Conservation (phyloP, 2,888 invertebrate genomes). For the Lamellibrachia satsuma region DNA sequence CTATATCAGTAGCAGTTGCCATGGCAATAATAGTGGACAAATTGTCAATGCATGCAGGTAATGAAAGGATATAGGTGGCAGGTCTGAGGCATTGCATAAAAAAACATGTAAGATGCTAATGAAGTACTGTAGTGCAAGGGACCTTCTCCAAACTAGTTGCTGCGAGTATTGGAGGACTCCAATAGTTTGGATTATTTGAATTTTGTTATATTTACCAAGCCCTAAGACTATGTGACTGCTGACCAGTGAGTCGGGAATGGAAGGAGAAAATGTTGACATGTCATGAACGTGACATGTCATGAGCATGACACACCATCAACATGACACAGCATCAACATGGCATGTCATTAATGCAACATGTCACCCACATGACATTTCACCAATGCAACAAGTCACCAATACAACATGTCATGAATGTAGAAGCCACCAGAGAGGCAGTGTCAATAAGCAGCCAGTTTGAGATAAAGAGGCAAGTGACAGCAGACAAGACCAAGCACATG, state of each 20-base stretch:
- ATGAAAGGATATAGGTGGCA: not conserved
- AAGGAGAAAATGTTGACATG: not conserved
- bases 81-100: not conserved
- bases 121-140: not conserved
- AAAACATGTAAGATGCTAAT: not conserved
- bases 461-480: not conserved
- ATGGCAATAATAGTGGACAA: not conserved
- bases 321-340: too few relatives aligned
- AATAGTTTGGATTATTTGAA: too few relatives aligned
- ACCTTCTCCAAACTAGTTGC: not conserved
- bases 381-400: too few relatives aligned
- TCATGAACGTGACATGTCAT: not conserved
- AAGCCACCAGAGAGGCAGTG: not conserved
- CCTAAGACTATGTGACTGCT: not conserved
- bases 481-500: not conserved
- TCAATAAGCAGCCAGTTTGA: not conserved
- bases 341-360: too few relatives aligned
- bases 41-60: not conserved
- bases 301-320: too few relatives aligned
- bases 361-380: too few relatives aligned
- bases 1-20: slow-evolving; percentile 6
- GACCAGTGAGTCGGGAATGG: not conserved
- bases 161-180: too few relatives aligned
- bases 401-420: not conserved
- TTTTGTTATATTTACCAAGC: too few relatives aligned